Conservation (phyloP, 2,113 vertebrate genomes). For the Aspiorhynchus laticeps region DNA sequence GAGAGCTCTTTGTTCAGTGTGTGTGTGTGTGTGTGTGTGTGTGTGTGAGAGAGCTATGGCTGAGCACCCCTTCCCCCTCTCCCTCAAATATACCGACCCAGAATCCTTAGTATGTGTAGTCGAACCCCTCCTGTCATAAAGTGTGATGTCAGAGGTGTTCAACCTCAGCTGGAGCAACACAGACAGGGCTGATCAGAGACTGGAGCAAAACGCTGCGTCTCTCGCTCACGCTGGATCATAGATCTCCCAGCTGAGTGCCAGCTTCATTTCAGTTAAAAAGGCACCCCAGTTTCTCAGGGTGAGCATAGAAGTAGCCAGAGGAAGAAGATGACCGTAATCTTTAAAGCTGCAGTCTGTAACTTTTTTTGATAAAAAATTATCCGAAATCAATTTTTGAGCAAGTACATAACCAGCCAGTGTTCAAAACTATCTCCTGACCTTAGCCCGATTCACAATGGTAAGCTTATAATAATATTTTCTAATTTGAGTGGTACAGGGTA, state of each 20-base stretch:
- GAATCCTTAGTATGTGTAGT: neutral
- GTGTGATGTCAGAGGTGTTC: neutral
- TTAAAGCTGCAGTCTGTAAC: constrained; percentile 30
- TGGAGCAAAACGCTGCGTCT: neutral
- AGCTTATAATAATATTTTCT: too few relatives aligned
- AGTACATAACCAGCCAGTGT: too few relatives aligned
- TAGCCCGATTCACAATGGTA: too few relatives aligned
- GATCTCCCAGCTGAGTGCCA: neutral
- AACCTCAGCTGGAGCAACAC: neutral
- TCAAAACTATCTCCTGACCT: too few relatives aligned
- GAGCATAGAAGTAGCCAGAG: constrained; percentile 68
- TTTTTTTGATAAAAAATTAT: too few relatives aligned
- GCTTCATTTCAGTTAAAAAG: neutral
- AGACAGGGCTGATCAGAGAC: neutral
- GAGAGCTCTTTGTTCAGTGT: constrained; percentile 54
- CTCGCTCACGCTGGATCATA: neutral
- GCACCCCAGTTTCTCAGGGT: neutral
- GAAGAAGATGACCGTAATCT: constrained; percentile 72
- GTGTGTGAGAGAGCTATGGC: too few relatives aligned
- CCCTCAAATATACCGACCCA: neutral
- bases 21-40: neutral
- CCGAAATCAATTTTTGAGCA: too few relatives aligned
- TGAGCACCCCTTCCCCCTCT: neutral
- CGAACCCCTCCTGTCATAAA: neutral
- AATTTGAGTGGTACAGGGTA: too few relatives aligned